Percentiles rank a stretch among this genome's conserved stretches.
Evolutionary conservation across 2,113 vertebrate species (phyloP).

Genomic region (Mystacornis crossleyi): DNA sequence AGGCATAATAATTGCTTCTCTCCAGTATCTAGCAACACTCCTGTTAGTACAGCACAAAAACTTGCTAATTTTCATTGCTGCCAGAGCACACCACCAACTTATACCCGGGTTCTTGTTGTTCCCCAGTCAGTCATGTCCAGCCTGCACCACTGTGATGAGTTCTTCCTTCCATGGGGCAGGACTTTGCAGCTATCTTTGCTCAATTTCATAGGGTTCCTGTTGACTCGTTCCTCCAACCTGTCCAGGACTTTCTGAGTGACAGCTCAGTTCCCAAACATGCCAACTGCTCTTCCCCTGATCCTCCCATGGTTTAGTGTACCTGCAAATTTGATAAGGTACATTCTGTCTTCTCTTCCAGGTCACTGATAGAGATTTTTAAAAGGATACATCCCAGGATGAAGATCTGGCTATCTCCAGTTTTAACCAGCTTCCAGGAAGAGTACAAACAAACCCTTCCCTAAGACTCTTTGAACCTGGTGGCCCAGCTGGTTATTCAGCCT

Average conservation of each 20-base stretch:
- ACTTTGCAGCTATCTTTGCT: background rate
- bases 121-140: background rate
- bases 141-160: background rate
- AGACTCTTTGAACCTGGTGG: background rate
- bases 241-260: background rate
- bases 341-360: background rate
- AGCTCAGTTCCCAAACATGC: too few relatives aligned
- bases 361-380: background rate
- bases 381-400: background rate
- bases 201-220: background rate
- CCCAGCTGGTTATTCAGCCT: background rate
- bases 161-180: background rate
- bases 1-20: background rate
- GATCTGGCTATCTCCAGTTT: background rate
- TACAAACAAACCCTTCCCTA: background rate
- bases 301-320: background rate
- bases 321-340: background rate
- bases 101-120: background rate
- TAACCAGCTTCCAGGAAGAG: background rate
- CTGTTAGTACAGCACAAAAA: too few relatives aligned
- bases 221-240: rapidly evolving
- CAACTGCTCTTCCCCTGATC: background rate
- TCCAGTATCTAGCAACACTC: background rate
- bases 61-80: background rate
- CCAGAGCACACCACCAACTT: background rate